A percentile compares a stretch with the other conserved stretches of the same genome.
phyloP scores from a whole-genome alignment of 2,888 invertebrate species.

The Aplocera efformata region DNA sequence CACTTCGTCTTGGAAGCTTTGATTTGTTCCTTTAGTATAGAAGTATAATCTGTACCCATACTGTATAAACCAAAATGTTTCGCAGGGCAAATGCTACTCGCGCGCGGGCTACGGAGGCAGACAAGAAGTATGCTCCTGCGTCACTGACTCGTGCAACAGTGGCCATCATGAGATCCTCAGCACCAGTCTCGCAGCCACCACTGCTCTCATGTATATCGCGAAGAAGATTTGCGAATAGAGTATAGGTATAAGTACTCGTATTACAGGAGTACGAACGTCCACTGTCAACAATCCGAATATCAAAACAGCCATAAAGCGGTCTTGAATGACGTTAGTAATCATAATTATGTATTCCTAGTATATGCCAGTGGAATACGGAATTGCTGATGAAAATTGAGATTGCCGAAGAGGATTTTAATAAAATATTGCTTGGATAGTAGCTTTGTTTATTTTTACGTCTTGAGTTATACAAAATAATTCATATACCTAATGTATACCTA shows the following conservation, averaged over 20 bases:
- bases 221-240: slow-evolving; percentile 28
- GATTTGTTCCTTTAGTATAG: no score
- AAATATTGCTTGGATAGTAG: neutral
- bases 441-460: neutral
- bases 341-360: no score
- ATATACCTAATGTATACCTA: no score
- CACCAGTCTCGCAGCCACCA: slow-evolving; percentile 75
- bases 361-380: no score
- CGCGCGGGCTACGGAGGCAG: slow-evolving; percentile 93
- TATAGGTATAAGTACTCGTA: no score
- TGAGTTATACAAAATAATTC: no score
- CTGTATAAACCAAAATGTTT: no score
- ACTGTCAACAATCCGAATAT: no score
- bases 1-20: no score
- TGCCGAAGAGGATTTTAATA: neutral
- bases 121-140: slow-evolving; percentile 93
- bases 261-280: neutral
- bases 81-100: slow-evolving; percentile 88
- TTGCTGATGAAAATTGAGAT: neutral
- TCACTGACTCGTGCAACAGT: slow-evolving; percentile 87
- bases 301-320: no score
- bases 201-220: slow-evolving; percentile 25
- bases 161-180: slow-evolving; percentile 74
- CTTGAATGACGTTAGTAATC: no score
- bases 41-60: no score